Conservation (phyloP, 2,888 invertebrate genomes). For the Ectemnius lituratus region DNA sequence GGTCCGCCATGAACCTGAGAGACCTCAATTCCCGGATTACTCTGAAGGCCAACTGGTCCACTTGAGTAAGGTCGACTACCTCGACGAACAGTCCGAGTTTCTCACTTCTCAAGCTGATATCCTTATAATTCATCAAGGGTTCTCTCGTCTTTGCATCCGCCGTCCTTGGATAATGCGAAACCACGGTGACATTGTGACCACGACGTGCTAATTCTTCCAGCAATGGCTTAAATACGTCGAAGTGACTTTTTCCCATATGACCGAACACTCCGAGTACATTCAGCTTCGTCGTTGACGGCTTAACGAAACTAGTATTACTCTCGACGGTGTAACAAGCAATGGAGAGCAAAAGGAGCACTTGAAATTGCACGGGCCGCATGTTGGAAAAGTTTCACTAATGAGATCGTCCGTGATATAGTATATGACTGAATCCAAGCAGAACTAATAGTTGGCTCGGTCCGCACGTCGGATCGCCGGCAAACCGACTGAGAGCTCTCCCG, state of each 20-base stretch:
- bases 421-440: background rate
- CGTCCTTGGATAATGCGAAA: slow-evolving; percentile 81
- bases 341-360: background rate
- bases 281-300: background rate
- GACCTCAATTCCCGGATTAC: slow-evolving; percentile 54
- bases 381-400: background rate
- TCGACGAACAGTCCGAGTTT: slow-evolving; percentile 62
- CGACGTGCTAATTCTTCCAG: slow-evolving; percentile 81
- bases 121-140: slow-evolving; percentile 80
- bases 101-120: slow-evolving; percentile 79
- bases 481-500: slow-evolving; percentile 11
- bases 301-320: slow-evolving; percentile 8
- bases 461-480: background rate
- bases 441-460: slow-evolving; percentile 1
- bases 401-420: background rate
- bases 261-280: slow-evolving; percentile 84
- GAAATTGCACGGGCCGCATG: background rate
- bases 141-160: slow-evolving; percentile 68
- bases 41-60: slow-evolving; percentile 7
- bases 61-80: slow-evolving; percentile 50
- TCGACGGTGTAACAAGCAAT: background rate
- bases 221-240: slow-evolving; percentile 82
- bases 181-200: slow-evolving; percentile 84
- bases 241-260: slow-evolving; percentile 85
- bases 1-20: slow-evolving; percentile 68